phyloP scores from a whole-genome alignment of 1,140 invertebrate genomes.

The Drosophila arizonae region DNA sequence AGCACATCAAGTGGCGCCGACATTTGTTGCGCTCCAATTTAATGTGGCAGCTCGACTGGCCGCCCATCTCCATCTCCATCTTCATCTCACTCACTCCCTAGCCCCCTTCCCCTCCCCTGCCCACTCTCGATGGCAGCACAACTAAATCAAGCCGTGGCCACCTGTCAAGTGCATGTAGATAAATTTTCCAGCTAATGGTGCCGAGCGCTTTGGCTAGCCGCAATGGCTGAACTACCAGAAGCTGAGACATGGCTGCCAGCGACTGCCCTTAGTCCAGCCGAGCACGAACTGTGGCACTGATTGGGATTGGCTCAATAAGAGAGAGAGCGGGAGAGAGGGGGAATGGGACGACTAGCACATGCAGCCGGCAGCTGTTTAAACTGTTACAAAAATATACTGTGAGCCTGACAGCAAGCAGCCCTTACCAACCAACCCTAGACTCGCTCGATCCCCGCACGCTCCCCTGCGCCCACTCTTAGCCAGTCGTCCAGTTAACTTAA shows the following conservation, averaged over 20 bases:
- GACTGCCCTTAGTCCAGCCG: not conserved
- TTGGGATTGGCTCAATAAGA: constrained; percentile 24
- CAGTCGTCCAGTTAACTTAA: constrained; percentile 68
- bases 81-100: not conserved
- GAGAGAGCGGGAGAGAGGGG: not conserved
- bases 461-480: not conserved
- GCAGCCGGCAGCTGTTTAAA: constrained; percentile 67
- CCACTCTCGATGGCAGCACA: constrained; percentile 7
- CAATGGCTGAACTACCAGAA: constrained; percentile 20
- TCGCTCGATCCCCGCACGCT: not conserved
- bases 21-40: constrained; percentile 62
- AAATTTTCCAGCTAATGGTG: constrained; percentile 72
- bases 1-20: constrained; percentile 58
- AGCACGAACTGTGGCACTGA: constrained; percentile 9
- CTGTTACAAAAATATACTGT: constrained; percentile 62
- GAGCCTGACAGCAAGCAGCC: constrained; percentile 18
- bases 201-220: constrained; percentile 56
- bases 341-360: constrained; percentile 12
- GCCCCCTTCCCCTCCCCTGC: no score
- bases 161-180: constrained; percentile 79
- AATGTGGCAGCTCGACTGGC: constrained; percentile 52
- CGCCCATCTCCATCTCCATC: constrained; percentile 7
- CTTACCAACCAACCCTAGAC: not conserved
- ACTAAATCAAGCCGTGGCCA: constrained; percentile 68
- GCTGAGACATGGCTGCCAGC: constrained; percentile 29